Percentiles rank a stretch among this genome's conserved stretches.
phyloP scores from a whole-genome alignment of 1,140 invertebrate species.

The Brachystomella parvula region DNA sequence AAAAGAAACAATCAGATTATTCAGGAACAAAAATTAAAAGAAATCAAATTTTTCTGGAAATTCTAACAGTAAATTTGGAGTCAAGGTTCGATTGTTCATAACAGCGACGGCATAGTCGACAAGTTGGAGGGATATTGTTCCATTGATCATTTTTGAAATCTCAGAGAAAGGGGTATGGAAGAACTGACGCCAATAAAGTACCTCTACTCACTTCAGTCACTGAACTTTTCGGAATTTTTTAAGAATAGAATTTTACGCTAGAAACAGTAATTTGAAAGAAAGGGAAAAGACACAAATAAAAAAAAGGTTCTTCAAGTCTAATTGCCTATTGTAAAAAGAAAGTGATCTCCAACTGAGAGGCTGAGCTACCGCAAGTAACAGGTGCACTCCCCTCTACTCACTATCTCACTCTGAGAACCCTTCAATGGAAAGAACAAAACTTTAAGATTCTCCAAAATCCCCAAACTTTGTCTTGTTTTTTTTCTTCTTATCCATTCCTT shows the following conservation, averaged over 20 bases:
- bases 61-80: neutral
- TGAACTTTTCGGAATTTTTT: neutral
- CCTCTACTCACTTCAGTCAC: neutral
- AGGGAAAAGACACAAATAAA: too few relatives aligned
- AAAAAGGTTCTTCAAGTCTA: neutral
- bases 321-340: too few relatives aligned
- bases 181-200: too few relatives aligned
- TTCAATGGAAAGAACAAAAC: too few relatives aligned
- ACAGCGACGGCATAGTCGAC: constrained; percentile 4
- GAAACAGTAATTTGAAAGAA: neutral
- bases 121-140: neutral
- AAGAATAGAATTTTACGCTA: neutral
- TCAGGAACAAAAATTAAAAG: neutral
- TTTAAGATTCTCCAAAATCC: too few relatives aligned
- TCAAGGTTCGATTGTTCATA: neutral
- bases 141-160: neutral
- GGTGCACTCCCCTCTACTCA: too few relatives aligned
- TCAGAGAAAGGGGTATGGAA: too few relatives aligned
- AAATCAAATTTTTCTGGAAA: too few relatives aligned
- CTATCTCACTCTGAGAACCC: too few relatives aligned
- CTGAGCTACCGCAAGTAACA: too few relatives aligned
- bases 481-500: too few relatives aligned
- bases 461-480: too few relatives aligned
- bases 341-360: neutral
- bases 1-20: constrained; percentile 4